Evolutionary conservation across 2,888 invertebrate species (phyloP), one percentile per base, ranked within the genome.

Genomic region (Frankliniella intonsa): DNA sequence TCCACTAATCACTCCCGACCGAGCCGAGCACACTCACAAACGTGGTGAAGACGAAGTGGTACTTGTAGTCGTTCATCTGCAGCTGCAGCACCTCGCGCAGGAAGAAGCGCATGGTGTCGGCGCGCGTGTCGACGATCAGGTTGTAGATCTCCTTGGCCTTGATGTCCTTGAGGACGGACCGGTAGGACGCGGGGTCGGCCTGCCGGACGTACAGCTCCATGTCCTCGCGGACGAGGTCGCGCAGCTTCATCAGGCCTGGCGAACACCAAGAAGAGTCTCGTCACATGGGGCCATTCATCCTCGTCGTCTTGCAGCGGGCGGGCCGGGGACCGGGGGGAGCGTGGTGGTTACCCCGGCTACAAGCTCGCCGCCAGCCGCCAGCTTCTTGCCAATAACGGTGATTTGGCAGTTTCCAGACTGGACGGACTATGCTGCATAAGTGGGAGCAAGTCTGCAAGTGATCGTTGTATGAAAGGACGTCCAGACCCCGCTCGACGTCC

Each of bases 41-140:
- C 81, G 93, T 93, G 49, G 94, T 94, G 86, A 95, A 94, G 83
- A 95, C 90, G 88, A 94, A 95, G 87, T 95, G 95, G 87, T 94
- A 95, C 87, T 94, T 94, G 88, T 94, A 94, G 86, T 94, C 94
- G 87, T 94, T 94, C 95, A 95, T 95, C 89, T 94, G 93, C 22
- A 95, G 90, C 87, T 94, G 93, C 82, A 94, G 88, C 84, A 94
- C 94, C 89, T 92, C 93, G 89, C 93, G 93, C 22, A 95, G 90
- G 86, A 95, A 92, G 85, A 91, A 89, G 83, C 92, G 91, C 89
- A 95, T 93, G 86, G 93, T 91, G 84, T 92, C 91, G 0, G 93
- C 90, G 85, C 91, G 92, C 11, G 94, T 93, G 87, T 95, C 95
- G 83, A 94, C 92, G 83, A 95, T 91, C 84, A 95, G 90, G 87